Percentiles rank a stretch among this genome's conserved stretches.
Conservation (phyloP, 2,113 vertebrate species). For the Astur gentilis region DNA sequence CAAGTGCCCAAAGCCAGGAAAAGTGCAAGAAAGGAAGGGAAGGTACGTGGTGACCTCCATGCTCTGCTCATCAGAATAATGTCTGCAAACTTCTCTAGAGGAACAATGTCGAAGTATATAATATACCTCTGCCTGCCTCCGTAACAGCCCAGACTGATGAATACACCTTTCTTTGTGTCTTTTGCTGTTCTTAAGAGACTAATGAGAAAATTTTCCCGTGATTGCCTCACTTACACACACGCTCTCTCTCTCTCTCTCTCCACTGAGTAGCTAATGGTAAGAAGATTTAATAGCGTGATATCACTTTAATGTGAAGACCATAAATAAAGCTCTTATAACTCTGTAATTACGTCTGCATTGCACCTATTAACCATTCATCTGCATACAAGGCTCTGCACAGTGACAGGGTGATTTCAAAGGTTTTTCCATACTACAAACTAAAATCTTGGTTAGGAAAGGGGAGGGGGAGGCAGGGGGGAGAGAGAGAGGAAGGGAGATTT, state of each 20-base stretch:
- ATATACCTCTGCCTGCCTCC: neutral
- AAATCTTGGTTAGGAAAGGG: neutral
- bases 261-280: neutral
- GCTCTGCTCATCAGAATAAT: neutral
- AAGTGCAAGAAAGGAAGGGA: neutral
- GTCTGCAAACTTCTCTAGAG: neutral
- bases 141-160: neutral
- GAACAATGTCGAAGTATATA: fast-evolving
- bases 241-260: neutral
- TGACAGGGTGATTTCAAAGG: neutral
- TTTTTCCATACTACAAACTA: neutral
- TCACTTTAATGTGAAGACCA: constrained; percentile 34
- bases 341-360: neutral
- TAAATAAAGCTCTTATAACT: constrained; percentile 49
- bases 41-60: neutral
- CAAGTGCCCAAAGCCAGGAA: neutral
- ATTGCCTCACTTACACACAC: neutral
- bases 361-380: neutral
- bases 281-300: constrained; percentile 49
- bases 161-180: neutral
- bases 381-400: neutral
- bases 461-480: fast-evolving
- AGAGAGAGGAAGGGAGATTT: neutral
- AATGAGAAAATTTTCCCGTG: neutral
- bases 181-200: neutral